Base-by-base conservation (phyloP, 2,797 vertebrate species). In the Oreochromis grahami region DNA sequence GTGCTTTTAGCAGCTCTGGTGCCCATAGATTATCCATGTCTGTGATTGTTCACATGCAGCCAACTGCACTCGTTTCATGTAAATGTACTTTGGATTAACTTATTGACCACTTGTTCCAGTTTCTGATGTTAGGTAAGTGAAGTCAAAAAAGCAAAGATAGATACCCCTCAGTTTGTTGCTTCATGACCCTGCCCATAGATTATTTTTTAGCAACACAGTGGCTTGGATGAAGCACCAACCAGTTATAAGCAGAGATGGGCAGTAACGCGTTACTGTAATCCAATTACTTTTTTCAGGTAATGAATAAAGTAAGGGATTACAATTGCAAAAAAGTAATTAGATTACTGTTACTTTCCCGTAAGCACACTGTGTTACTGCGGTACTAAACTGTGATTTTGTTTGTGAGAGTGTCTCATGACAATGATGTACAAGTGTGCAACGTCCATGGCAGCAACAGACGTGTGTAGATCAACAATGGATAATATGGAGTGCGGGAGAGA, bases 1-100 rank as follows among this genome's bases (percentile, higher is more conserved):
- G 3, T 60, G 29, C 29, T 58, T 58, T 58, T 32, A 58, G 15
- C 26, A 58, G 55, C 0, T 58, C 55, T 58, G 56, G 5, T 60
- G 63, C n/a, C 1, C 4, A 0, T 1, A 41, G 34, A 65, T 65
- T 0, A 41, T 65, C 36, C 19, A 68, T 68, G n/a, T 68, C 7
- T 68, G 63, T 68, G n/a, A 41, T 24, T 68, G n/a, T 41, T 68
- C 36, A 41, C 36, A 41, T 41, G n/a, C 63, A 41, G 36, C 63
- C 12, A 43, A 68, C n/a, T 68, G 8, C 63, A 0, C 21, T 36
- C 38, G 38, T 24, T 68, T 68, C 21, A 43, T 43, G 36, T 68
- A 41, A 41, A 68, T 21, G 12, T 41, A 24, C 4, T 1, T 5
- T 21, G 60, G 60, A 41, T 41, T 41, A 41, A 68, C 0, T 24